A percentile compares a stretch with the other conserved stretches of the same genome.
phyloP scores from a whole-genome alignment of 2,113 vertebrate genomes.

The Holacanthus passer region DNA sequence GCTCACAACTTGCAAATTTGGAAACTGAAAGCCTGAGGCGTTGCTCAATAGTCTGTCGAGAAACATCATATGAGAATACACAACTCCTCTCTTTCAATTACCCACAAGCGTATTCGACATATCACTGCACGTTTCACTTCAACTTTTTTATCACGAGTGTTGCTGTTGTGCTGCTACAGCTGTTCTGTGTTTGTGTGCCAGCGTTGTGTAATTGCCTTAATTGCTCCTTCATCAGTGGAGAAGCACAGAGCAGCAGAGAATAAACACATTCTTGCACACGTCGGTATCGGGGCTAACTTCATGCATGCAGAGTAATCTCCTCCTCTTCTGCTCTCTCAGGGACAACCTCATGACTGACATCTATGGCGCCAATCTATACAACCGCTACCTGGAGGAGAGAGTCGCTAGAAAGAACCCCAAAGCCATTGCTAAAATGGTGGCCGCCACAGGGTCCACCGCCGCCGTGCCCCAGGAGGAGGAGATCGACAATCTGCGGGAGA shows the following conservation, averaged over 20 bases:
- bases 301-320: neutral
- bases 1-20: neutral
- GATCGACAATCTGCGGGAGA: constrained; percentile 80
- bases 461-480: constrained; percentile 78
- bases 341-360: constrained; percentile 95
- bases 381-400: constrained; percentile 87
- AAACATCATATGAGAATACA: neutral
- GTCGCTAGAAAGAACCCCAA: constrained; percentile 72
- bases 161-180: neutral
- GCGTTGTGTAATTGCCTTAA: neutral
- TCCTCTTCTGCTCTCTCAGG: constrained; percentile 70
- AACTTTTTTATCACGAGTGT: neutral
- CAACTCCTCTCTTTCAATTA: neutral
- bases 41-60: constrained; percentile 1
- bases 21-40: neutral
- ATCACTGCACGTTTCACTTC: constrained; percentile 46
- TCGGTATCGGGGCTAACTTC: neutral
- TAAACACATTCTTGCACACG: neutral
- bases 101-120: neutral
- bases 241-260: neutral
- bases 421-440: constrained; percentile 77
- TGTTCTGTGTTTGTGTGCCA: neutral
- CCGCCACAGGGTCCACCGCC: constrained; percentile 69
- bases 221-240: neutral
- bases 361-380: constrained; percentile 95